These are phyloP conservation scores for Neopelma chrysocephalum DNA, from an alignment of 2,797 vertebrate species.

Conservation along the genomic window DNA sequence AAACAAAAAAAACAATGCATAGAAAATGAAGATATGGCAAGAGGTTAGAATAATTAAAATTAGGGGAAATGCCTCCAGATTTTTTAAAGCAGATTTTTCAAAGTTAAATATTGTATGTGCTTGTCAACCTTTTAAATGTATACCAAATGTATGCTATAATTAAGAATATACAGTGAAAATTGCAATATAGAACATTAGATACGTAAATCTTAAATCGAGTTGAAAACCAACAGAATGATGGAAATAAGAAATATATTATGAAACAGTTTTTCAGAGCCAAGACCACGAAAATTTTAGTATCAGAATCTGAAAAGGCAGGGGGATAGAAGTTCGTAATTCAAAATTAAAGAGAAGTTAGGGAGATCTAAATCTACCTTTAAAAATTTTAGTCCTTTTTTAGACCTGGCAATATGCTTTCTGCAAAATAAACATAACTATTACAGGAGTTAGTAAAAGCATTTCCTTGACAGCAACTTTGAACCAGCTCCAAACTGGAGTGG, in stretches of 20 bases:
- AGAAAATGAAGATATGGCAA: not conserved
- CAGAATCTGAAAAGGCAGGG: not conserved
- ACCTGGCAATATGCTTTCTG: not conserved
- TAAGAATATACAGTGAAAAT: not conserved
- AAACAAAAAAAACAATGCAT: not conserved
- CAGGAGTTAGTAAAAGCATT: not conserved
- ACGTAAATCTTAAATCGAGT: not conserved
- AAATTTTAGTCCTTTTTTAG: not conserved
- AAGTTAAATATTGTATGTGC: not conserved
- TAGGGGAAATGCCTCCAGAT: not conserved
- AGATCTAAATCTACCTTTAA: not conserved
- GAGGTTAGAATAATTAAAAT: not conserved
- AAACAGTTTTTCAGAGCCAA: not conserved
- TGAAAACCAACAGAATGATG: not conserved
- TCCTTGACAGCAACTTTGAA: not conserved
- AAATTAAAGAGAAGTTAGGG: not conserved
- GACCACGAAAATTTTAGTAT: not conserved
- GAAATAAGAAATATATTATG: not conserved
- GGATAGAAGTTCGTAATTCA: not conserved
- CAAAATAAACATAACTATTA: not conserved
- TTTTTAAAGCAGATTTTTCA: not conserved
- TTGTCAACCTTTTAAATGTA: not conserved
- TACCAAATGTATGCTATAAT: not conserved
- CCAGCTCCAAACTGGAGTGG: not conserved
- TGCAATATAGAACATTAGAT: not conserved